These are phyloP conservation scores for Brachionichthys hirsutus DNA, from an alignment of 2,113 vertebrate species.

Conservation along the genomic window DNA sequence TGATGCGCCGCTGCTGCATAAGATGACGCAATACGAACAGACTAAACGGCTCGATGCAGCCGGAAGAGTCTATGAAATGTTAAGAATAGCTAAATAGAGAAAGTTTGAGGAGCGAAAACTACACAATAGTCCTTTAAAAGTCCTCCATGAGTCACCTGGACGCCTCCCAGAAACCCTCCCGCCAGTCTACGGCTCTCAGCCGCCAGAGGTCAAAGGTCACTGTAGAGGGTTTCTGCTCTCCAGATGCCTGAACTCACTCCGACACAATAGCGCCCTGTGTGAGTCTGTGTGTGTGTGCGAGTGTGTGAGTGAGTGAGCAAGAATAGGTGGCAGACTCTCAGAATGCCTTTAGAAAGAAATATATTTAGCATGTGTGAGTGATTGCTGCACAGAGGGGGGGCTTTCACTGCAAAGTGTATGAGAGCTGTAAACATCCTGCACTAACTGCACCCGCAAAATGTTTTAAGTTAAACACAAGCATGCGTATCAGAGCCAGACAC, in stretches of 20 bases:
- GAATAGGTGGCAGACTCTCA: slow-evolving; percentile 30
- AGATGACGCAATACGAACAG: slow-evolving; percentile 18
- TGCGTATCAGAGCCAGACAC: slow-evolving; percentile 26
- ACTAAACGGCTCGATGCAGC: background rate
- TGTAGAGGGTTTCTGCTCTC: slow-evolving; percentile 64
- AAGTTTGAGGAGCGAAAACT: slow-evolving; percentile 9
- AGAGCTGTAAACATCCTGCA: slow-evolving; percentile 47
- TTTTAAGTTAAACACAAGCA: background rate
- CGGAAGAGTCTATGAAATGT: background rate
- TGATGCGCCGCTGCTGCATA: slow-evolving; percentile 33
- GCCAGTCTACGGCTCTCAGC: slow-evolving; percentile 51
- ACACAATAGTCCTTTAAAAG: slow-evolving; percentile 19
- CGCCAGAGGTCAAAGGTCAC: slow-evolving; percentile 62
- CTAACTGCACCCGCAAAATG: slow-evolving; percentile 14
- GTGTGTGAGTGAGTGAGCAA: slow-evolving; percentile 10
- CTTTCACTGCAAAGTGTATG: slow-evolving; percentile 21
- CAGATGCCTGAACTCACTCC: slow-evolving; percentile 67
- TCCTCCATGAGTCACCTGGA: slow-evolving; percentile 53
- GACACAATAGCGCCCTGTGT: slow-evolving; percentile 72
- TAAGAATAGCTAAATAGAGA: background rate
- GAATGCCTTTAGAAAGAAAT: slow-evolving; percentile 47
- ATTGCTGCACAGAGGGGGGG: slow-evolving; percentile 1
- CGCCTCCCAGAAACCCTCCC: slow-evolving; percentile 42
- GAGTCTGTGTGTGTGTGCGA: slow-evolving; percentile 11
- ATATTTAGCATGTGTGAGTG: slow-evolving; percentile 56